Conservation (phyloP, 1,140 invertebrate species). For the Episyrphus balteatus region DNA sequence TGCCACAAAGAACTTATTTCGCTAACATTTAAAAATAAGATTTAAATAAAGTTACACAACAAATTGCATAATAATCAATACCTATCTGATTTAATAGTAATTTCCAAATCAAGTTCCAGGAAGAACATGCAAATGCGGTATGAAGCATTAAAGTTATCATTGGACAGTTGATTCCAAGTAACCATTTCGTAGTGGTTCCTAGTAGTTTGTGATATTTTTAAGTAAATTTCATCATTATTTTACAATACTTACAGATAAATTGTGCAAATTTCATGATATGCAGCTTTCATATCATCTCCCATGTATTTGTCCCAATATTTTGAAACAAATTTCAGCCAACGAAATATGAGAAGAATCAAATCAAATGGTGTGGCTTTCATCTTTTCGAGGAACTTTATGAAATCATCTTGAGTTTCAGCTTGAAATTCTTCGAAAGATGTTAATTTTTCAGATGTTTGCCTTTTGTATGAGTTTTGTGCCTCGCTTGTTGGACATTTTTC, state of each 20-base stretch:
- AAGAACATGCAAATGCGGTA: constrained; percentile 10
- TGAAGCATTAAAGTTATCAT: constrained; percentile 5
- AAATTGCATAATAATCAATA: not conserved
- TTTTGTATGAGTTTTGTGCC: not conserved
- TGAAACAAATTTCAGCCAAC: constrained; percentile 12
- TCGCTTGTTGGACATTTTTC: not conserved
- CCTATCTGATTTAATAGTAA: not conserved
- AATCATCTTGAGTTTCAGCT: not conserved
- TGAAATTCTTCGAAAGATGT: constrained; percentile 7
- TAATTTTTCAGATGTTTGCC: not conserved
- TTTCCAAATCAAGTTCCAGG: constrained; percentile 9
- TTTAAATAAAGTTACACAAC: not conserved
- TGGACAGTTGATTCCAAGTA: constrained; percentile 8
- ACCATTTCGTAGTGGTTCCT: constrained; percentile 5
- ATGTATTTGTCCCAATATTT: constrained; percentile 8
- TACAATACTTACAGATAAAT: constrained; percentile 10
- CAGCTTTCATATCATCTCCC: constrained; percentile 3
- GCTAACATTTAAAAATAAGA: constrained; percentile 1
- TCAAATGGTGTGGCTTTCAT: constrained; percentile 5
- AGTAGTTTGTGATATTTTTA: not conserved
- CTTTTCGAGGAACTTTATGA: constrained; percentile 5
- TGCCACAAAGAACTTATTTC: constrained; percentile 6
- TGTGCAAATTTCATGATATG: constrained; percentile 9
- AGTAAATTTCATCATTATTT: not conserved
- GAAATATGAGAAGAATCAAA: constrained; percentile 6